Conservation (phyloP, 2,113 vertebrate genomes). For the Petroica traversi region DNA sequence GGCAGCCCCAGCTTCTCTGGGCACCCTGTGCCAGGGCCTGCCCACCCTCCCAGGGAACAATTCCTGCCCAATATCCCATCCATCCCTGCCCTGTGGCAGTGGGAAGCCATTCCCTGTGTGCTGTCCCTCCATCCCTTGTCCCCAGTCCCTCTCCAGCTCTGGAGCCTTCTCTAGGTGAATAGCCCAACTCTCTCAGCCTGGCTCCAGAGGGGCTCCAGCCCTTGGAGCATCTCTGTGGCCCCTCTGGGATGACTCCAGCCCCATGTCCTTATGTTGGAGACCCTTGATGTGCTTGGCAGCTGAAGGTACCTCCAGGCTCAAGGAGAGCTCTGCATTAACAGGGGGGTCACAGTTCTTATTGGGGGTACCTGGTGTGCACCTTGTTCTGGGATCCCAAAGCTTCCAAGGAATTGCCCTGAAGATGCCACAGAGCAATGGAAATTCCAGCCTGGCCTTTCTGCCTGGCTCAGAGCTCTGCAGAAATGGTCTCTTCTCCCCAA, state of each 20-base stretch:
- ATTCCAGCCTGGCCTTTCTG: not conserved
- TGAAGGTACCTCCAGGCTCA: not conserved
- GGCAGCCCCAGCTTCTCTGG: too few species aligned
- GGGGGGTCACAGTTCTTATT: not conserved
- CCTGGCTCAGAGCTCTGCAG: not conserved
- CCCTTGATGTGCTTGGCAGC: not conserved
- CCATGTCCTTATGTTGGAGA: not conserved
- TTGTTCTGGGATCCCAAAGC: not conserved
- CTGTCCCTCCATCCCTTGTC: not conserved
- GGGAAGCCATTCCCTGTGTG: not conserved
- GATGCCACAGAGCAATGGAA: not conserved
- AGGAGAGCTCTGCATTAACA: accelerated
- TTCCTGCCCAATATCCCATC: too few species aligned
- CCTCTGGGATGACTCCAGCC: not conserved
- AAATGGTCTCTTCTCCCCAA: not conserved
- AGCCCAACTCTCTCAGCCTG: not conserved
- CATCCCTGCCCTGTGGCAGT: not conserved
- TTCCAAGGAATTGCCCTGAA: not conserved
- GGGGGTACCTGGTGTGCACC: not conserved
- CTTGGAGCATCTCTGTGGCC: accelerated
- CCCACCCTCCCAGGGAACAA: too few species aligned
- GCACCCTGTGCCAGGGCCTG: too few species aligned
- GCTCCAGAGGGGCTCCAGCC: not conserved
- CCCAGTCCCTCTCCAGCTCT: not conserved
- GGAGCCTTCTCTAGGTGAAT: too few species aligned